Evolutionary conservation across 2,888 invertebrate genomes (phyloP), one percentile per base, ranked within the genome.

Genomic region (Omphaloscelis lunosa): DNA sequence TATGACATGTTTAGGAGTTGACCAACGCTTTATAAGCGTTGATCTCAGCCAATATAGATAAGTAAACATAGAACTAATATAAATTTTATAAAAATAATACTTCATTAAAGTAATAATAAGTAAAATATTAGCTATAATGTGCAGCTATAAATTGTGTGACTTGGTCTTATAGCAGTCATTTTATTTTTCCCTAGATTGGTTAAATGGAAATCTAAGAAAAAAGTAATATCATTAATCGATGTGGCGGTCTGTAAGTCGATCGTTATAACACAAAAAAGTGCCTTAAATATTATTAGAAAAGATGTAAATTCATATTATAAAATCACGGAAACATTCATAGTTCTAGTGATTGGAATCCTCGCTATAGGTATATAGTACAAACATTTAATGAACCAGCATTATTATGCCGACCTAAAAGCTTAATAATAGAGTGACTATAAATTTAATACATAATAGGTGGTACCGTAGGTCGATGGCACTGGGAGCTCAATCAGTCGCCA

Each of bases 401-500:
- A 80, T 79, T 80, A 77, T 74, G 77, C 85, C 51, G 78, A 82
- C 59, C 63, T 75, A 85, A 72, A 80, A 83, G 74, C 89, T 89
- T 85, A 85, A 72, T 69, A 75, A 65, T 75, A 72, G 59, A 81
- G 80, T 82, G 82, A 87, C 85, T 89, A 89, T 82, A 80, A 78
- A 67, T 78, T 75, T 84, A 72, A 75, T 86, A 82, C 75, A 75
- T 78, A 77, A 67, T 84, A 85, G 77, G 82, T 85, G 86, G 83
- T 89, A 89, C 87, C 83, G 72, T 80, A 76, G 61, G 62, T 77
- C 80, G 67, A 77, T 84, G 59, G 74, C 79, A 68, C 34, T 66
- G 62, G 27, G 9, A 58, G 70, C 71, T 93, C 92, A 95, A 83
- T 95, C 89, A 5, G 90, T 93, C n/a, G 94, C 95, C n/a, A 96